phyloP scores from a whole-genome alignment of 1,140 invertebrate genomes.

The Sinella curviseta region DNA sequence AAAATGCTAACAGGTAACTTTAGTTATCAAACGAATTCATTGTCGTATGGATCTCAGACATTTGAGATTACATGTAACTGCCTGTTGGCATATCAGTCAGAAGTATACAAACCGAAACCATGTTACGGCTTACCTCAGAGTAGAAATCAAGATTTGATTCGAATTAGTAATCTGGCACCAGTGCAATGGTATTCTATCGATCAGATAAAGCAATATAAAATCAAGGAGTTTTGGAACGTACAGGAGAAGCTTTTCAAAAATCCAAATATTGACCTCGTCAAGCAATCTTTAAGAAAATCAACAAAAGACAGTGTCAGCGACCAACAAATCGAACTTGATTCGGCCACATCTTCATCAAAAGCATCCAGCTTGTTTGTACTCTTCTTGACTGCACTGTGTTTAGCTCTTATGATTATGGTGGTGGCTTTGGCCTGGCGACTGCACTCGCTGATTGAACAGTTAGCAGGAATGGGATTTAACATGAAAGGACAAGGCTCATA shows the following conservation, averaged over 20 bases:
- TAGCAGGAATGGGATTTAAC: neutral
- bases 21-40: neutral
- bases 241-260: neutral
- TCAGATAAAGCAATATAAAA: too few relatives aligned
- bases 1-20: neutral
- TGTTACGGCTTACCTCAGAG: neutral
- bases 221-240: neutral
- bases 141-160: neutral
- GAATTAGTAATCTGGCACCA: neutral
- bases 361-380: neutral
- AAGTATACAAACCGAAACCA: neutral
- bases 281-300: neutral
- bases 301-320: too few relatives aligned
- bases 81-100: neutral
- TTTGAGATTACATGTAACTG: neutral
- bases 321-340: too few relatives aligned
- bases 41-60: neutral
- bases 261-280: neutral
- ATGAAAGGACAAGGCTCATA: conserved; percentile 2
- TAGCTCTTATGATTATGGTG: neutral
- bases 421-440: neutral
- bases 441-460: neutral
- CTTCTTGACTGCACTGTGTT: neutral
- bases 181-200: neutral
- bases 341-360: neutral